phyloP scores from a whole-genome alignment of 2,113 vertebrate genomes.

The Morone chrysops region DNA sequence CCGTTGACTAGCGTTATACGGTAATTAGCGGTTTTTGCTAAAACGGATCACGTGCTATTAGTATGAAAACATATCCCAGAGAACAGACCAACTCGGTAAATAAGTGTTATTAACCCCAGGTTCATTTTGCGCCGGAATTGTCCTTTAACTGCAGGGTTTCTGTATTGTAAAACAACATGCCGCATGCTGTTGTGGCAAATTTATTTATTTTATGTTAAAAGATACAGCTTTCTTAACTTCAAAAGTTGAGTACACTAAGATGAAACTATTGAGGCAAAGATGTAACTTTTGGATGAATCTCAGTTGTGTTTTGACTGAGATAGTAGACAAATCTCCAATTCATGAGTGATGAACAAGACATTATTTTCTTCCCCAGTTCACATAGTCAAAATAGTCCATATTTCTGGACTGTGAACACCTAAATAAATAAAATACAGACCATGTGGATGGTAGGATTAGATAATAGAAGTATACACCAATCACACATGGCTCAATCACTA shows the following conservation, averaged over 20 bases:
- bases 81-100: too few relatives aligned
- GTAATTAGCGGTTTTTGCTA: too few relatives aligned
- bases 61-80: too few relatives aligned
- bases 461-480: background rate
- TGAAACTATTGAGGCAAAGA: background rate
- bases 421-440: background rate
- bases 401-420: background rate
- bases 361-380: background rate
- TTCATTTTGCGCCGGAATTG: too few relatives aligned
- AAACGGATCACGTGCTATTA: too few relatives aligned
- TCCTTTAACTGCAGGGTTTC: background rate
- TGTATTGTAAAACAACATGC: background rate
- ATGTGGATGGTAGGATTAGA: background rate
- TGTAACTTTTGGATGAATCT: constrained; percentile 4
- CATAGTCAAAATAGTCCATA: background rate
- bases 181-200: background rate
- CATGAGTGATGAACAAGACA: too few relatives aligned
- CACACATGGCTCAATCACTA: background rate
- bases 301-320: background rate
- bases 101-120: too few relatives aligned
- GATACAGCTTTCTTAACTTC: background rate
- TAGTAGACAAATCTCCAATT: constrained; percentile 7
- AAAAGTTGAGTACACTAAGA: background rate
- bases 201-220: background rate
- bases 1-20: too few relatives aligned